phyloP scores from a whole-genome alignment of 2,888 invertebrate species.

The Liopterus haemorrhoidalis region DNA sequence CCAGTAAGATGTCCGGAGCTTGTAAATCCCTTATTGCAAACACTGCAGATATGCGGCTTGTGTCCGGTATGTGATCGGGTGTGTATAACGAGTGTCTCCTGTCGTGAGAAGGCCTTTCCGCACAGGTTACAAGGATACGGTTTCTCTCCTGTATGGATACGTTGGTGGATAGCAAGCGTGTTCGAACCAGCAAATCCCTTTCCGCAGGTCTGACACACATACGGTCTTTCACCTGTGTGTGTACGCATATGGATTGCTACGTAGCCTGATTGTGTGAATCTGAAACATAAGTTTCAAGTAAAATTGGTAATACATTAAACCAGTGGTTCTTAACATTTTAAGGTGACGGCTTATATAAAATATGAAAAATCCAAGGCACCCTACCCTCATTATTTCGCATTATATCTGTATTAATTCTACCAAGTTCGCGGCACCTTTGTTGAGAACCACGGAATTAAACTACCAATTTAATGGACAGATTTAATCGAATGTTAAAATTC shows the following conservation, averaged over 20 bases:
- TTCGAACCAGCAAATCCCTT: constrained; percentile 47
- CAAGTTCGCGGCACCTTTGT: no score
- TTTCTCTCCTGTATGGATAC: constrained; percentile 45
- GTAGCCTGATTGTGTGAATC: constrained; percentile 47
- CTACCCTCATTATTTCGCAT: no score
- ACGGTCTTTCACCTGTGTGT: constrained; percentile 46
- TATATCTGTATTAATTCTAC: no score
- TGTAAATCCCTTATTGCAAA: constrained; percentile 44
- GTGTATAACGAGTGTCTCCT: constrained; percentile 44
- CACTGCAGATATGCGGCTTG: constrained; percentile 43
- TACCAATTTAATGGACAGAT: no score
- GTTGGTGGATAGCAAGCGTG: constrained; percentile 44
- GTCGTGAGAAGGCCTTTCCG: constrained; percentile 43
- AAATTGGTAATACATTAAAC: not conserved
- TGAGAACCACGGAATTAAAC: no score
- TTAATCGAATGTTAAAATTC: no score
- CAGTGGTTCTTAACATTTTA: not conserved
- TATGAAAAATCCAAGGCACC: no score
- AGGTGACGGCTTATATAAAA: no score
- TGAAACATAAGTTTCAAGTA: constrained; percentile 27
- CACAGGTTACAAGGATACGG: constrained; percentile 44
- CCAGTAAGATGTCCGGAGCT: constrained; percentile 44
- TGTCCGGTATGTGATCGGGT: constrained; percentile 44
- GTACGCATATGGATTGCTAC: constrained; percentile 47
- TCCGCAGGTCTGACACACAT: constrained; percentile 45